Conservation (phyloP, 2,113 vertebrate genomes). For the Albula glossodonta region DNA sequence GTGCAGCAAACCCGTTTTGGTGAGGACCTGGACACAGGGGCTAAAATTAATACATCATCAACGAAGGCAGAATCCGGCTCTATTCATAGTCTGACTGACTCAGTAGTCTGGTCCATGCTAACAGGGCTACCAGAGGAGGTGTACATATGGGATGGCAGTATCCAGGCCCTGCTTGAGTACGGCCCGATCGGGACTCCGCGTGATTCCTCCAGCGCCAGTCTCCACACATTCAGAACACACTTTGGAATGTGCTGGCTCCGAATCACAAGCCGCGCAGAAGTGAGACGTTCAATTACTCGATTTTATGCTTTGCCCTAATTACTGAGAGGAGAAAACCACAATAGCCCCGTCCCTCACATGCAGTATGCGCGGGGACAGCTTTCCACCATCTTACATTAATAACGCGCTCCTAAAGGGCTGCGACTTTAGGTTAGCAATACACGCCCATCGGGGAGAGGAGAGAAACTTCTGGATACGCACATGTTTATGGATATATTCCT, state of each 20-base stretch:
- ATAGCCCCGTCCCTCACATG: background rate
- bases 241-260: background rate
- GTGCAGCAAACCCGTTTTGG: background rate
- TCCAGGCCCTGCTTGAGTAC: background rate
- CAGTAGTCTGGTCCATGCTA: background rate
- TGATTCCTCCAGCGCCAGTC: background rate
- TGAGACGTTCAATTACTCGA: background rate
- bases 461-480: background rate
- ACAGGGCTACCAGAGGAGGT: background rate
- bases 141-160: background rate
- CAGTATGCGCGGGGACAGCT: background rate
- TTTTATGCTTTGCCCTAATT: background rate
- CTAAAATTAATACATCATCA: background rate
- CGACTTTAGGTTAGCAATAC: background rate
- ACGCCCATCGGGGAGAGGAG: background rate
- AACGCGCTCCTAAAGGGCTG: background rate
- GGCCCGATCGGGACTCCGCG: too few species aligned
- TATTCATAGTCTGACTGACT: background rate
- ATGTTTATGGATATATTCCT: background rate
- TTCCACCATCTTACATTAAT: background rate
- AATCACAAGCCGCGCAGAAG: background rate
- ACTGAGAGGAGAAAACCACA: background rate
- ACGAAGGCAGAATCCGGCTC: background rate
- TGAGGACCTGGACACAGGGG: background rate
- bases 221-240: background rate